These are phyloP conservation scores for Agrilus planipennis DNA, from an alignment of 1,140 invertebrate species.

Conservation along the genomic window DNA sequence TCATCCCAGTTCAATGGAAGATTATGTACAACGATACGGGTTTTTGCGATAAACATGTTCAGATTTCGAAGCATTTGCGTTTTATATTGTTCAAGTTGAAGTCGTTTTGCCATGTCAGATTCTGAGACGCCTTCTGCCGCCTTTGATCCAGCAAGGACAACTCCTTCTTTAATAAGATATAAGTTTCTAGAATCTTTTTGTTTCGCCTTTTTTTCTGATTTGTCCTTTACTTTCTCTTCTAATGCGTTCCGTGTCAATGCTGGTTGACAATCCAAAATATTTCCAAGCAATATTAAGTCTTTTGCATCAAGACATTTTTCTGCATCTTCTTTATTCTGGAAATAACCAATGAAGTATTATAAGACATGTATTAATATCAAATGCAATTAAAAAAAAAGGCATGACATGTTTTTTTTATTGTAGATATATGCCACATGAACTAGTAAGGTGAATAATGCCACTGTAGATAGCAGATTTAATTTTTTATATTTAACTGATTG, in stretches of 20 bases:
- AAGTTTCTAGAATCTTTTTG: constrained; percentile 80
- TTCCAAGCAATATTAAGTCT: constrained; percentile 51
- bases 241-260: constrained; percentile 65
- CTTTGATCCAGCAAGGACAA: constrained; percentile 68
- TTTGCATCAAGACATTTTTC: constrained; percentile 57
- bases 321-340: constrained; percentile 56
- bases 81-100: constrained; percentile 75
- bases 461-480: too few species aligned
- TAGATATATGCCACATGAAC: too few species aligned
- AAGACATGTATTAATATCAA: too few species aligned
- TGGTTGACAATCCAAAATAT: constrained; percentile 55
- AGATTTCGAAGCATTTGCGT: constrained; percentile 81
- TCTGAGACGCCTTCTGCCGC: constrained; percentile 74
- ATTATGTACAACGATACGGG: constrained; percentile 81
- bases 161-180: constrained; percentile 83
- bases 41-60: constrained; percentile 81
- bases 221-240: constrained; percentile 35
- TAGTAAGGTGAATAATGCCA: too few species aligned
- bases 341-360: too few species aligned
- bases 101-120: constrained; percentile 68
- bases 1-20: constrained; percentile 63
- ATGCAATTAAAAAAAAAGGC: too few species aligned
- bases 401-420: too few species aligned
- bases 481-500: too few species aligned
- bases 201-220: constrained; percentile 41